phyloP scores from a whole-genome alignment of 2,797 vertebrate genomes.

The Coccyzus lansbergi region DNA sequence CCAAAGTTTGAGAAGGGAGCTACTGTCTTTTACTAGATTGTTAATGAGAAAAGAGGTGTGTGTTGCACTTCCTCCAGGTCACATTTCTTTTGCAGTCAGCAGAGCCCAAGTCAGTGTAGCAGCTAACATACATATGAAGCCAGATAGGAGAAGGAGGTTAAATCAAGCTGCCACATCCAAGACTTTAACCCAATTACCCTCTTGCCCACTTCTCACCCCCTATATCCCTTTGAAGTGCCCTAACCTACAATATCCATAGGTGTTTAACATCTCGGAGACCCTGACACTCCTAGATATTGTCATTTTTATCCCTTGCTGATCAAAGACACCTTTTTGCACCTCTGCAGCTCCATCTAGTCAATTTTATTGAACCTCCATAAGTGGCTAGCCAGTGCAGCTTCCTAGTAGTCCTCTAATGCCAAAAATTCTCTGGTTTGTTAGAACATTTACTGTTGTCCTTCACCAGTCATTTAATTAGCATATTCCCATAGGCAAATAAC shows the following conservation, averaged over 20 bases:
- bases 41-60: not conserved
- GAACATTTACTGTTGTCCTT: not conserved
- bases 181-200: not conserved
- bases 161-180: not conserved
- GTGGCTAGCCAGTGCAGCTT: not conserved
- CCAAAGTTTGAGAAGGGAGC: not conserved
- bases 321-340: not conserved
- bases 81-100: not conserved
- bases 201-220: not conserved
- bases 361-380: not conserved
- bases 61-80: not conserved
- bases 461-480: not conserved
- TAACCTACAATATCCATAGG: not conserved
- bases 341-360: not conserved
- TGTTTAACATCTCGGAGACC: not conserved
- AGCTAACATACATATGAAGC: fast-evolving
- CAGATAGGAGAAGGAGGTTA: not conserved
- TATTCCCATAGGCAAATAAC: not conserved
- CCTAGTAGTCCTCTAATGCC: not conserved
- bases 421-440: not conserved
- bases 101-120: not conserved
- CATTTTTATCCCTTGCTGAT: not conserved
- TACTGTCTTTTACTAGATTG: not conserved
- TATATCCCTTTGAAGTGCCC: no score
- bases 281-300: not conserved